Percentiles rank a stretch among this genome's conserved stretches.
phyloP scores from a whole-genome alignment of 2,113 vertebrate species.

The Terrapene triunguis region DNA sequence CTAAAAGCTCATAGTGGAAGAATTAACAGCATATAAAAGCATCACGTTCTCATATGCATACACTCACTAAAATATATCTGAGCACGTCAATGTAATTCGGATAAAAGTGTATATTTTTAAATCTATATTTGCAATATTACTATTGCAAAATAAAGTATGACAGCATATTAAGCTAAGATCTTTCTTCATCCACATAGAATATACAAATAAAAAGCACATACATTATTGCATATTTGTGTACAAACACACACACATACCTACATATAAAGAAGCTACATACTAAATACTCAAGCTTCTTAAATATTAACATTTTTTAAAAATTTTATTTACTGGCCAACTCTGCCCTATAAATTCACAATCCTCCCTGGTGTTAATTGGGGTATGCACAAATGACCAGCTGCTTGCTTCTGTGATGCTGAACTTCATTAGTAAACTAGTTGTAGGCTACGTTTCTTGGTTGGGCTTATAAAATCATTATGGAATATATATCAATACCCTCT shows the following conservation, averaged over 20 bases:
- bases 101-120: accelerated
- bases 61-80: neutral
- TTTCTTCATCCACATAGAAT: neutral
- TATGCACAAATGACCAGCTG: constrained; percentile 30
- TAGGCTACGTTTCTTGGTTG: constrained; percentile 37
- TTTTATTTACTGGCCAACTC: neutral
- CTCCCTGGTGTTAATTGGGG: neutral
- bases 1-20: neutral
- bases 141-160: neutral
- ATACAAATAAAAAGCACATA: neutral
- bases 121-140: neutral
- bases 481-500: constrained; percentile 42
- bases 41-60: neutral
- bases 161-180: neutral
- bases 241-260: neutral
- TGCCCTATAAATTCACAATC: neutral
- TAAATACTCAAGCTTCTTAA: neutral
- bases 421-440: constrained; percentile 44
- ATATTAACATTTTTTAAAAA: neutral
- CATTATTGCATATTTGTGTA: neutral
- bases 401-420: constrained; percentile 17
- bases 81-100: neutral
- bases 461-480: constrained; percentile 47
- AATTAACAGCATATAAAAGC: neutral
- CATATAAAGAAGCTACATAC: neutral